Evolutionary conservation across 2,113 vertebrate species (phyloP).

Genomic region (Gracilinanus agilis): DNA sequence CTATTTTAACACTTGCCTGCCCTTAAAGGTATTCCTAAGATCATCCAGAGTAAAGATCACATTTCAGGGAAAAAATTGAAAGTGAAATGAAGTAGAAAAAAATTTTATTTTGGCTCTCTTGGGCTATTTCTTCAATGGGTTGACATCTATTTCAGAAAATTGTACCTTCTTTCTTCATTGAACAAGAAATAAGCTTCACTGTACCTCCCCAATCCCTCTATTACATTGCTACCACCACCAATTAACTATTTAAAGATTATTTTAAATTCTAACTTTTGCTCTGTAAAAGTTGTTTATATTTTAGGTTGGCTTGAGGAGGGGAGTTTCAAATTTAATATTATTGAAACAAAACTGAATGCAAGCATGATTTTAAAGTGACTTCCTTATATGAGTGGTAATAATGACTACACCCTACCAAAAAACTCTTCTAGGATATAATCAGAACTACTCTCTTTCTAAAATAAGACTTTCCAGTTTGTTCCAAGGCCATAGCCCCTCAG

Average conservation of each 20-base stretch:
- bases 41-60: conserved; percentile 5
- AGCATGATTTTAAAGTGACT: not conserved
- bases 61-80: conserved; percentile 8
- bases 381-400: not conserved
- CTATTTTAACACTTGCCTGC: not conserved
- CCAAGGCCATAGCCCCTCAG: too few relatives aligned
- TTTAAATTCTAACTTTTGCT: not conserved
- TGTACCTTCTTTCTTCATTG: not conserved
- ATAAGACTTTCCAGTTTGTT: too few relatives aligned
- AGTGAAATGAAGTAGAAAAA: conserved; percentile 8
- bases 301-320: too few relatives aligned
- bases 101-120: not conserved
- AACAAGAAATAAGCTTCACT: not conserved
- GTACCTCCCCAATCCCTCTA: not conserved
- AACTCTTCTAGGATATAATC: not conserved
- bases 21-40: not conserved
- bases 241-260: conserved; percentile 5
- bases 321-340: not conserved
- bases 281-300: not conserved
- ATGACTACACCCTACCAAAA: not conserved
- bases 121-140: not conserved
- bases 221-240: not conserved
- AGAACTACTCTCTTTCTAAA: too few relatives aligned
- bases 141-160: not conserved
- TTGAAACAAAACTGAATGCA: conserved; percentile 1